Percentiles rank a stretch among this genome's conserved stretches.
Conservation (phyloP, 2,113 vertebrate species). For the Pteruthius melanotis region DNA sequence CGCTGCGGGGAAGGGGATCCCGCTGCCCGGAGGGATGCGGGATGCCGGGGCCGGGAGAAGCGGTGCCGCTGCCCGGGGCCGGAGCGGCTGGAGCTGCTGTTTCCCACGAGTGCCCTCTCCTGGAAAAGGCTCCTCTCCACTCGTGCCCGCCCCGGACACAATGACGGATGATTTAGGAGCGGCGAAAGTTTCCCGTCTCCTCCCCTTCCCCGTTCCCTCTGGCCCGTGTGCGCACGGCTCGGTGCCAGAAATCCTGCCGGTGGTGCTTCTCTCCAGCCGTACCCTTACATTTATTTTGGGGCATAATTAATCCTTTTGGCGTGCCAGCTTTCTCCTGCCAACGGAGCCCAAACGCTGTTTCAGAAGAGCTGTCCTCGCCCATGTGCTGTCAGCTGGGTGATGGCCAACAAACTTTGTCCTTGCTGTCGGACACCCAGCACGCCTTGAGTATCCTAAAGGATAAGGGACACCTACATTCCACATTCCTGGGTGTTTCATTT, state of each 20-base stretch:
- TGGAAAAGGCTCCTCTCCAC: constrained; percentile 24
- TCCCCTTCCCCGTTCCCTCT: not conserved
- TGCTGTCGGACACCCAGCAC: not conserved
- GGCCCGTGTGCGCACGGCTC: not conserved
- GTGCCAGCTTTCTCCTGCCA: not conserved
- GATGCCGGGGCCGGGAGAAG: not conserved
- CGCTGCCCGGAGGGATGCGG: not conserved
- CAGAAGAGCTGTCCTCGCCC: not conserved
- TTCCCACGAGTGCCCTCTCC: constrained; percentile 69
- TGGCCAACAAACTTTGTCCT: not conserved
- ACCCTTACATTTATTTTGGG: not conserved
- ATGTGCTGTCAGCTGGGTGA: not conserved
- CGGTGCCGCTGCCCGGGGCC: not conserved
- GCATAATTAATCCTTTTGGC: not conserved
- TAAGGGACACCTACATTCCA: not conserved
- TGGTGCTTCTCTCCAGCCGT: not conserved
- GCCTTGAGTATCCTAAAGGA: not conserved
- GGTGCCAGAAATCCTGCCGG: not conserved
- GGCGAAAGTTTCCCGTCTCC: not conserved
- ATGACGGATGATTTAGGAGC: rapidly evolving
- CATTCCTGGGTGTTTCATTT: not conserved
- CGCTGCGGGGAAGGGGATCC: not conserved
- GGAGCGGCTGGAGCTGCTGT: not conserved
- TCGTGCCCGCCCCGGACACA: not conserved
- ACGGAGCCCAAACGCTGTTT: rapidly evolving